Percentiles rank a stretch among this genome's conserved stretches.
phyloP scores from a whole-genome alignment of 2,797 vertebrate species.

The Typhlichthys subterraneus region DNA sequence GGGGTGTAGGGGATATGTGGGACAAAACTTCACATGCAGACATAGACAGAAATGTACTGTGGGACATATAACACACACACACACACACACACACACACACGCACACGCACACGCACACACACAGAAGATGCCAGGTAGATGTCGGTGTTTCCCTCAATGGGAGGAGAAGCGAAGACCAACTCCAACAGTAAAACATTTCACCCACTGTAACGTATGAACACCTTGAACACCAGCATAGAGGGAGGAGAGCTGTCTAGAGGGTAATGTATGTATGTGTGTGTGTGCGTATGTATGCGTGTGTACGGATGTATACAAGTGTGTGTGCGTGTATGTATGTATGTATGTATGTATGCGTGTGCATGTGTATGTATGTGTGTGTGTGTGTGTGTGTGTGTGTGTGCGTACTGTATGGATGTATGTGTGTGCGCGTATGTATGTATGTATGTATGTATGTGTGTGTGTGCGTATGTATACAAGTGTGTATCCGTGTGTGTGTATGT shows the following conservation, averaged over 20 bases:
- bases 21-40: not conserved
- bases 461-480: not conserved
- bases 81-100: conserved; percentile 1
- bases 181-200: not conserved
- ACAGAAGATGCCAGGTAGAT: conserved; percentile 21
- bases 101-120: conserved; percentile 42
- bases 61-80: not conserved
- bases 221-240: conserved; percentile 17
- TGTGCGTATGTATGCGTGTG: too few species aligned
- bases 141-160: conserved; percentile 5
- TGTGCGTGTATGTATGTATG: too few species aligned
- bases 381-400: not conserved
- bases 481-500: too few species aligned
- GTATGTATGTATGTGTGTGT: not conserved
- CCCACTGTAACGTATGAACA: conserved; percentile 31
- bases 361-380: conserved; percentile 16
- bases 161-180: not conserved
- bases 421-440: too few species aligned
- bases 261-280: not conserved
- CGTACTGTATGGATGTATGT: not conserved
- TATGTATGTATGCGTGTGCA: too few species aligned
- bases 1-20: conserved; percentile 25
- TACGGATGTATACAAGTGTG: too few species aligned
- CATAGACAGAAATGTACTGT: not conserved
- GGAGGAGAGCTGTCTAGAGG: not conserved